Evolutionary conservation across 2,888 invertebrate genomes (phyloP).

Genomic region (Lithophane ornitopus): DNA sequence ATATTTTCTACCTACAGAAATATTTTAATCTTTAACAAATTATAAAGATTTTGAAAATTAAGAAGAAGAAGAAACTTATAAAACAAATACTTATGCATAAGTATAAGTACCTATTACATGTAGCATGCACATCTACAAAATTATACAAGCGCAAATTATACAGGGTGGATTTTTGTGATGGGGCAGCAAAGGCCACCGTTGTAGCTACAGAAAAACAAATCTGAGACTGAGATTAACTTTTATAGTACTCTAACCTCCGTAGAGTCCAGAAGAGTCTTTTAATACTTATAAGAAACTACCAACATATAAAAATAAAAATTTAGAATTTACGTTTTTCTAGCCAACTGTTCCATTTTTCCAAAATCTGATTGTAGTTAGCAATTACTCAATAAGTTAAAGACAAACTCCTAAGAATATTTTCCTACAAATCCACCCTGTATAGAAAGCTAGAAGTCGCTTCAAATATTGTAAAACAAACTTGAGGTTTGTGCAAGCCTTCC

Average conservation of each 20-base stretch:
- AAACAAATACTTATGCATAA: too few species aligned
- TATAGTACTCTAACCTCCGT: too few species aligned
- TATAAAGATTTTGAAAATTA: too few species aligned
- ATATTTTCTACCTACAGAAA: too few species aligned
- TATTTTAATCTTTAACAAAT: too few species aligned
- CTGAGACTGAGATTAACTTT: too few species aligned
- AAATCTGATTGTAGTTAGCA: too few species aligned
- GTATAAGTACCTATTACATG: too few species aligned
- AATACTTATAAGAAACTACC: not conserved
- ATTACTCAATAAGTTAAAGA: not conserved
- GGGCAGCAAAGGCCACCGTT: not conserved
- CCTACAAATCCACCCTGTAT: not conserved
- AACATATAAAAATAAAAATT: not conserved
- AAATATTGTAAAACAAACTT: not conserved
- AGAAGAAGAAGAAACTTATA: too few species aligned
- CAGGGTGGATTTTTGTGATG: not conserved
- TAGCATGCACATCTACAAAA: too few species aligned
- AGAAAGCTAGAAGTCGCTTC: not conserved
- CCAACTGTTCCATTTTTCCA: not conserved
- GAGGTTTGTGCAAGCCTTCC: not conserved
- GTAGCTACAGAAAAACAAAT: not conserved
- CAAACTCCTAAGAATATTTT: not conserved
- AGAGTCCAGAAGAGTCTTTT: too few species aligned
- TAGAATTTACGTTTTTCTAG: not conserved
- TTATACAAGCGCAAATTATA: too few species aligned